Conservation (phyloP, 2,113 vertebrate species). For the Syngnathus typhle region DNA sequence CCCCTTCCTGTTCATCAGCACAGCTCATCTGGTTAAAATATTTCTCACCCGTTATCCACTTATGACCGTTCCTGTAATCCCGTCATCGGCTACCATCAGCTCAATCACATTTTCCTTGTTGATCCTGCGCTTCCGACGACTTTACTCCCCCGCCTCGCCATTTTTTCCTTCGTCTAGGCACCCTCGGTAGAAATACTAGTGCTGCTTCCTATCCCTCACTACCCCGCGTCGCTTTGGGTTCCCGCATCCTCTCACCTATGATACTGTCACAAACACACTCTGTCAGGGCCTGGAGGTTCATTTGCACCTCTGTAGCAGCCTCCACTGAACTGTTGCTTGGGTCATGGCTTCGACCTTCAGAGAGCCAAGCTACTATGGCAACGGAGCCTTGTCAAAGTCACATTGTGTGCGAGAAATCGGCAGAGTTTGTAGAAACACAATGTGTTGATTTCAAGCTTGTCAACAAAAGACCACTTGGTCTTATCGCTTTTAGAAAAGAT, state of each 20-base stretch:
- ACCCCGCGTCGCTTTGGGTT: conserved; percentile 12
- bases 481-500: neutral
- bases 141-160: neutral
- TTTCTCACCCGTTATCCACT: too few species aligned
- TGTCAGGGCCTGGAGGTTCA: conserved; percentile 37
- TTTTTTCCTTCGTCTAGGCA: conserved; percentile 28
- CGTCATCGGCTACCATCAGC: too few species aligned
- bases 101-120: too few species aligned
- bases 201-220: conserved; percentile 20
- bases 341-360: conserved; percentile 46
- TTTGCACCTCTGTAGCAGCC: conserved; percentile 55
- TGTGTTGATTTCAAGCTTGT: neutral
- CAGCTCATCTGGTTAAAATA: too few species aligned
- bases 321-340: conserved; percentile 24
- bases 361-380: conserved; percentile 42
- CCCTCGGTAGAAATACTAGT: conserved; percentile 6
- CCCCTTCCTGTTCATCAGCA: too few species aligned
- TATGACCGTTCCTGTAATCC: too few species aligned
- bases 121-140: neutral
- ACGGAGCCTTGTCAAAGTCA: conserved; percentile 17
- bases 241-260: conserved; percentile 15
- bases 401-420: neutral
- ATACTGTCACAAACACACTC: conserved; percentile 10
- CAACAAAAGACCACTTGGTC: neutral
- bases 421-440: too few species aligned